Conservation (phyloP, 2,888 invertebrate species). For the Brenthis hecate region DNA sequence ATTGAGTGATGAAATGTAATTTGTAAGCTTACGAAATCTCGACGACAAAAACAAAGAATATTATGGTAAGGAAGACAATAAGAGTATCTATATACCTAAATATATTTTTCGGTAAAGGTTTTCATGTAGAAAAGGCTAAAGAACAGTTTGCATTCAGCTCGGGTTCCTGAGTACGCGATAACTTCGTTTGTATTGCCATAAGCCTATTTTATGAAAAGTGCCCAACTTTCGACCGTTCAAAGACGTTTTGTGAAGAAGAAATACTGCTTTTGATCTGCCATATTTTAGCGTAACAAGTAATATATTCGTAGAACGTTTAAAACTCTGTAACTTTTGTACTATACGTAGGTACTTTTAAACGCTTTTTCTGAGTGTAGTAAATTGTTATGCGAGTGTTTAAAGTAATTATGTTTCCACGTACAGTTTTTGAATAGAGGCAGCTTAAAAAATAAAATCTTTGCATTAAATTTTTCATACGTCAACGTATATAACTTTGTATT, state of each 20-base stretch:
- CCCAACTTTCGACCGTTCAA: constrained; percentile 9
- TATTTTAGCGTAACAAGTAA: not conserved
- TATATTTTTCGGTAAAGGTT: constrained; percentile 1
- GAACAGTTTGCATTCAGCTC: constrained; percentile 14
- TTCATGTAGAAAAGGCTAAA: not conserved
- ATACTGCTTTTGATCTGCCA: not conserved
- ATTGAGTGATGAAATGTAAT: not conserved
- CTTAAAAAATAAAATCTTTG: constrained; percentile 11
- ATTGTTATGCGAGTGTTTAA: constrained; percentile 16
- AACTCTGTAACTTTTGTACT: not conserved
- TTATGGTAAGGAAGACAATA: not conserved
- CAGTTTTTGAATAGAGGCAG: constrained; percentile 11
- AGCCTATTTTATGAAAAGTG: constrained; percentile 15
- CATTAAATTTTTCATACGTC: not conserved
- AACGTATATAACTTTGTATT: not conserved
- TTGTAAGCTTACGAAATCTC: not conserved
- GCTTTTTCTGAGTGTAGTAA: not conserved
- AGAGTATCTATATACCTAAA: constrained; percentile 1
- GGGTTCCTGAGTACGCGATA: constrained; percentile 10
- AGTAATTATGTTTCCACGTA: constrained; percentile 16
- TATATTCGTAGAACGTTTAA: not conserved
- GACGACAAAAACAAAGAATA: not conserved
- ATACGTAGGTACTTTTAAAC: not conserved
- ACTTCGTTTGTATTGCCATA: constrained; percentile 18
- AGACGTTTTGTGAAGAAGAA: constrained; percentile 2